Percentiles rank a stretch among this genome's conserved stretches.
Evolutionary conservation across 64 coral and sea anemone genomes (phyloP).

Genomic region (Stichodactyla helianthus): DNA sequence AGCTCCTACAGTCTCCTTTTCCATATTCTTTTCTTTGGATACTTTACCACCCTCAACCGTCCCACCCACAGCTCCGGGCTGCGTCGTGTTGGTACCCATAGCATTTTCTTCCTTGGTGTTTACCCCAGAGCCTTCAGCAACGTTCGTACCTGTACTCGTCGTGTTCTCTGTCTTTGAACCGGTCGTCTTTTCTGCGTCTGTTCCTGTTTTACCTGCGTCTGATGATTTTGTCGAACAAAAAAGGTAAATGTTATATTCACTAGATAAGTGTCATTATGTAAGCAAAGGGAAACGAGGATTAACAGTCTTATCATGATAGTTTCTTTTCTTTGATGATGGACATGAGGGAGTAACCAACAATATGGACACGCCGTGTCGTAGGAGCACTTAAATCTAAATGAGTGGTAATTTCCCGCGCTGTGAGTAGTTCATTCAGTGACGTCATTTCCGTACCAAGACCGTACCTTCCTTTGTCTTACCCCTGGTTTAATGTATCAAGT

Average conservation of each 20-base stretch:
- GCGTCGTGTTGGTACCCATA: not conserved
- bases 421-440: no score
- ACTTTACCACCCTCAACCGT: not conserved
- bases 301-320: no score
- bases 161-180: not conserved
- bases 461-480: no score
- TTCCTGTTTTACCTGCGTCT: not conserved
- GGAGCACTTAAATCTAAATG: no score
- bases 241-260: not conserved
- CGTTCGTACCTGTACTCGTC: no score
- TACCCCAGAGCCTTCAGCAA: not conserved
- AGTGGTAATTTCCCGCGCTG: no score
- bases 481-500: not conserved
- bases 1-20: not conserved
- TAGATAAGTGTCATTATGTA: not conserved
- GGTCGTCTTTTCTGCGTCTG: not conserved
- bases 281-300: no score
- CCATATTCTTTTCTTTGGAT: not conserved
- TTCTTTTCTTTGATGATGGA: no score
- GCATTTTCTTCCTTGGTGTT: not conserved
- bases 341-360: no score
- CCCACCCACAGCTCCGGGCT: not conserved
- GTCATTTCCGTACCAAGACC: no score
- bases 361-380: no score
- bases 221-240: not conserved